A percentile compares a stretch with the other conserved stretches of the same genome.
Conservation (phyloP, 1,140 invertebrate species). For the Aplysia californica region DNA sequence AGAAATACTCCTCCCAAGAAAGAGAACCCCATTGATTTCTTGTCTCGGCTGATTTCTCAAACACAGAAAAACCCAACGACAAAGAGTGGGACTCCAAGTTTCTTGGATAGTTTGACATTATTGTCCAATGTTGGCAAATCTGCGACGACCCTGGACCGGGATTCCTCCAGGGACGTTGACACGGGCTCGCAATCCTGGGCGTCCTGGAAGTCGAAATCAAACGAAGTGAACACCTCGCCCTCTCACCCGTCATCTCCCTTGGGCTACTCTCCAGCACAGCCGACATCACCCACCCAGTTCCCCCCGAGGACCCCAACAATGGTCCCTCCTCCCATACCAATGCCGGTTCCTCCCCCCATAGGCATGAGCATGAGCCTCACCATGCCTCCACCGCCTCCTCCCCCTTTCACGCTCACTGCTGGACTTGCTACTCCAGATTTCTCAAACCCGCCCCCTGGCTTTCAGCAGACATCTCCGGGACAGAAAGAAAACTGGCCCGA, state of each 20-base stretch:
- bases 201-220: slow-evolving; percentile 50
- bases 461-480: slow-evolving; percentile 30
- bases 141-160: too few relatives aligned
- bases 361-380: not conserved
- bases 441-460: slow-evolving; percentile 11
- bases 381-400: slow-evolving; percentile 29
- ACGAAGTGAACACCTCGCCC: not conserved
- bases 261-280: not conserved
- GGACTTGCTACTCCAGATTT: not conserved
- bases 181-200: slow-evolving; percentile 43
- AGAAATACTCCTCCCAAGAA: slow-evolving; percentile 21
- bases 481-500: slow-evolving; percentile 38
- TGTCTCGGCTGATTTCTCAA: slow-evolving; percentile 59
- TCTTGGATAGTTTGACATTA: slow-evolving; percentile 52
- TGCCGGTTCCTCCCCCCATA: slow-evolving; percentile 28
- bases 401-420: slow-evolving; percentile 9
- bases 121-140: slow-evolving; percentile 50
- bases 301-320: slow-evolving; percentile 20
- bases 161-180: slow-evolving; percentile 1
- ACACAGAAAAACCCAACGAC: slow-evolving; percentile 43
- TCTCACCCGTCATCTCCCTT: slow-evolving; percentile 3
- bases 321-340: slow-evolving; percentile 27
- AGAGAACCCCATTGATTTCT: slow-evolving; percentile 60
- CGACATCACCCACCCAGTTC: slow-evolving; percentile 3
- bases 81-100: slow-evolving; percentile 38